Evolutionary conservation across 2,113 vertebrate species (phyloP).

Genomic region (Terrapene triunguis): DNA sequence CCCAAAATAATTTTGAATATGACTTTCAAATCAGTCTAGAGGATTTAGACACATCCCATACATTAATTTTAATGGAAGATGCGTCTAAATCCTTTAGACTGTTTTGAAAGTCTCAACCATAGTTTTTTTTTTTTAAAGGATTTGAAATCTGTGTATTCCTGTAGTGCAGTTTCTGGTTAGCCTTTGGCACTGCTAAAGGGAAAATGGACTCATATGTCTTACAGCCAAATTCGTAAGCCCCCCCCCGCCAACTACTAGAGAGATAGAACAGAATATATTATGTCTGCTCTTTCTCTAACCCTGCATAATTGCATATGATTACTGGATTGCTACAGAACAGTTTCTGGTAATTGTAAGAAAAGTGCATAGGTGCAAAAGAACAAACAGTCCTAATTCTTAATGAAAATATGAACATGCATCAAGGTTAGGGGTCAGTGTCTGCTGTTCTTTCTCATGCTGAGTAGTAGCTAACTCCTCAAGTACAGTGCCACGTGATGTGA

Average conservation of each 20-base stretch:
- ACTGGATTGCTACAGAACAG: constrained; percentile 36
- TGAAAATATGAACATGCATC: neutral
- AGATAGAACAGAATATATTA: constrained; percentile 24
- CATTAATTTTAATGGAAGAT: neutral
- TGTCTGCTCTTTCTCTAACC: constrained; percentile 27
- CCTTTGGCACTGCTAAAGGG: neutral
- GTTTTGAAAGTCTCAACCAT: neutral
- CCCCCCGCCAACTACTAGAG: neutral
- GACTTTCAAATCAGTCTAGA: neutral
- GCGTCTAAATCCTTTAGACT: neutral
- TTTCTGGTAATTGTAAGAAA: constrained; percentile 41
- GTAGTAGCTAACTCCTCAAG: neutral
- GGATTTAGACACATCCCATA: neutral
- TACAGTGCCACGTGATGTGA: neutral
- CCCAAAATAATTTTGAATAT: neutral
- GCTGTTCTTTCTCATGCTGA: neutral
- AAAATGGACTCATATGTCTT: neutral
- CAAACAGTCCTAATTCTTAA: constrained; percentile 8
- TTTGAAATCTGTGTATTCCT: neutral
- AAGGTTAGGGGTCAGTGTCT: neutral
- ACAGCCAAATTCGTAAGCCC: constrained; percentile 25
- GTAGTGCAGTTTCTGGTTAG: neutral
- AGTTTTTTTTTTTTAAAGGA: neutral
- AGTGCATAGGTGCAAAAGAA: neutral
- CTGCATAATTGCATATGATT: constrained; percentile 49